A percentile compares a stretch with the other conserved stretches of the same genome.
Evolutionary conservation across 2,113 vertebrate species (phyloP).

Genomic region (Seriola aureovittata): DNA sequence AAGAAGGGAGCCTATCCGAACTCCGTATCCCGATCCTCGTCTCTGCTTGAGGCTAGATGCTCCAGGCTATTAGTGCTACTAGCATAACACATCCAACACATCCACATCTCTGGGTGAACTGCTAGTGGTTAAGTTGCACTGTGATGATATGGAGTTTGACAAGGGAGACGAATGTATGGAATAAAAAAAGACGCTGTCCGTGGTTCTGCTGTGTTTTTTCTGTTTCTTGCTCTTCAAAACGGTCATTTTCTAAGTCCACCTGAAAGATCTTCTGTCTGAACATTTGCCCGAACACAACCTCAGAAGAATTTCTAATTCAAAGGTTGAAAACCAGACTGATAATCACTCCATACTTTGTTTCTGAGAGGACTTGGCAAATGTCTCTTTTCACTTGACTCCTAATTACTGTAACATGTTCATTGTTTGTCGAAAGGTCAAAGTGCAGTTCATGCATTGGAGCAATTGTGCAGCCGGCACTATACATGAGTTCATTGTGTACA

Average conservation of each 20-base stretch:
- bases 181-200: background rate
- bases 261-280: background rate
- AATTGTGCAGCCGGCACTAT: background rate
- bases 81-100: background rate
- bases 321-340: background rate
- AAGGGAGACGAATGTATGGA: background rate
- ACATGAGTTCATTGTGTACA: too few species aligned
- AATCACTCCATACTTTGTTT: background rate
- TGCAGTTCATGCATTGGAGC: background rate
- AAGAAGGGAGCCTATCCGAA: background rate
- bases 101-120: background rate
- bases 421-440: background rate
- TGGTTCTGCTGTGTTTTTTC: too few species aligned
- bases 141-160: background rate
- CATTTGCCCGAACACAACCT: background rate
- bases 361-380: too few species aligned
- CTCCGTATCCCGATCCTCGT: background rate
- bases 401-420: background rate
- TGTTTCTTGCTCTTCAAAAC: too few species aligned
- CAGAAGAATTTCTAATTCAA: background rate
- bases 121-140: background rate
- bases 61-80: background rate
- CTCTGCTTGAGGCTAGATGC: background rate
- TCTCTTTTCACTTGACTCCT: too few species aligned
- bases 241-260: background rate